phyloP scores from a whole-genome alignment of 2,888 invertebrate genomes.

The Drosophila siamana region DNA sequence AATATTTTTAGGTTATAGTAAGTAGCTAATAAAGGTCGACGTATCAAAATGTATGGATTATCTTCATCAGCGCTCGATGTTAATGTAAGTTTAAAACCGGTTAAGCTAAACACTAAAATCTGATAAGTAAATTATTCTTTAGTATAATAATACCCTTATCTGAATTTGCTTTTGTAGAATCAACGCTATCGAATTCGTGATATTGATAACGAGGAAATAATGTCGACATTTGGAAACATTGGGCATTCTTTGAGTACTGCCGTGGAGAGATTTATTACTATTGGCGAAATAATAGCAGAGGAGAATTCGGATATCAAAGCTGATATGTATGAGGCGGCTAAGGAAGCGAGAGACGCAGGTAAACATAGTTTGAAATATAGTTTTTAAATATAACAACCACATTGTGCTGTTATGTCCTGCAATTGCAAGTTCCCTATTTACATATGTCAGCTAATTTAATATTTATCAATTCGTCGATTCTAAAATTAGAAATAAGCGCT shows the following conservation, averaged over 20 bases:
- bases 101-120: too few species aligned
- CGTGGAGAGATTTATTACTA: slow-evolving; percentile 98
- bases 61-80: slow-evolving; percentile 61
- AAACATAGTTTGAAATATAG: slow-evolving; percentile 65
- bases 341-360: slow-evolving; percentile 98
- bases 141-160: too few species aligned
- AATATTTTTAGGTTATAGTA: slow-evolving; percentile 21
- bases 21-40: slow-evolving; percentile 19
- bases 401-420: neutral
- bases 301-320: slow-evolving; percentile 98
- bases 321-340: slow-evolving; percentile 99
- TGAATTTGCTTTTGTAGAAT: too few species aligned
- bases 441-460: neutral
- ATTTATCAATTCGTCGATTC: neutral
- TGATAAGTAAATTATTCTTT: too few species aligned
- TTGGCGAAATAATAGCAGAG: slow-evolving; percentile 99
- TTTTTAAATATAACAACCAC: neutral
- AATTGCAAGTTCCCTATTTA: slow-evolving; percentile 3
- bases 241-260: slow-evolving; percentile 98
- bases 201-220: slow-evolving; percentile 74
- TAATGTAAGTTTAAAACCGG: slow-evolving; percentile 61
- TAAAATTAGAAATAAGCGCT: neutral
- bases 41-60: slow-evolving; percentile 65
- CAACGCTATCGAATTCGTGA: slow-evolving; percentile 72
- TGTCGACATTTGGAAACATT: slow-evolving; percentile 87